Evolutionary conservation across 2,797 vertebrate genomes (phyloP), one percentile per base, ranked within the genome.

Genomic region (Characodon lateralis): DNA sequence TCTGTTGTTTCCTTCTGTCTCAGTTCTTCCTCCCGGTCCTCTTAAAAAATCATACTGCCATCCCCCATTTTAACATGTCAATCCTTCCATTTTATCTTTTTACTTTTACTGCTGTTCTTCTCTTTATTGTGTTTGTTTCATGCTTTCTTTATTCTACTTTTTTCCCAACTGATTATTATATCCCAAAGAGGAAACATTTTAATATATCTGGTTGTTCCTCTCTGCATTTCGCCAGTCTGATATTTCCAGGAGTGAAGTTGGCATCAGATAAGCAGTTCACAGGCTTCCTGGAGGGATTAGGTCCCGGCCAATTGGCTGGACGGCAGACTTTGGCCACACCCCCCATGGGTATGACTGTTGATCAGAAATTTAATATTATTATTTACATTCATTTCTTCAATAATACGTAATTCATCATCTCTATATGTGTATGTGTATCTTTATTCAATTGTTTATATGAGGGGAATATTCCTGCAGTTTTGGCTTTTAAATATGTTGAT

Each of bases 291-390:
- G 97, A 98, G 74, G 97, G 97, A 71, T 95, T 99, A 84, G 98
- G 98, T 83, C 98, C 98, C 53, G 98, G 95, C 78, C 98, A 99
- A 90, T 95, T 99, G 39, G 98, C 98, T 70, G 98, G 98, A 69
- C 95, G 98, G 72, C 98, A 99, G 91, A 99, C 98, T 3, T 90
- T 99, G 89, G 98, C 98, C 86, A 99, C 98, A 0, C 98, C 98
- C 28, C 94, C 98, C 1, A 98, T 99, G 97, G 98, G 98, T 99
- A 96, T 94, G 89, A 26, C 26, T 48, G 16, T 59, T 58, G 50
- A 50, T 46, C n/a, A 3, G 6, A n/a, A 26, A 18, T 6, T 48
- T 14, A 3, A 28, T 63, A 41, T 65, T 16, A 12, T 26, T 39
- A 35, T 31, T 12, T 46, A 16, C 20, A 48, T 50, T 6, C 28